Conservation (phyloP, 2,888 invertebrate genomes). For the Lasioglossum zephyrum region DNA sequence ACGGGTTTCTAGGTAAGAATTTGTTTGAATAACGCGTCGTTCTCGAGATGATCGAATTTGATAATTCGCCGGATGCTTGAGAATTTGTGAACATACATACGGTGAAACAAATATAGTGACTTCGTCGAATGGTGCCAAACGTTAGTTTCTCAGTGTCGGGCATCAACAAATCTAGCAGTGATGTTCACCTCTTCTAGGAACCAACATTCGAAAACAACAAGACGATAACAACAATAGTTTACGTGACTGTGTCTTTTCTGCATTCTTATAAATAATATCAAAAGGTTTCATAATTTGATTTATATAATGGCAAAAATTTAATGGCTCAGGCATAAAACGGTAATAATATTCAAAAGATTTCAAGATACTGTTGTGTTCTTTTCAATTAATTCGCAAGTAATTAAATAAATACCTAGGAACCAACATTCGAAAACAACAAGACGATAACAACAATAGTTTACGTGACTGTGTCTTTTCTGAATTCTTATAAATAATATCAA, state of each 20-base stretch:
- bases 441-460: background rate
- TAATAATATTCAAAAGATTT: background rate
- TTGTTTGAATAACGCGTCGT: background rate
- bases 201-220: background rate
- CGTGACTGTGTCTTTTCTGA: background rate
- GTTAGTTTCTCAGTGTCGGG: background rate
- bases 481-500: background rate
- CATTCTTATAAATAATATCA: background rate
- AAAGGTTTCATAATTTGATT: background rate
- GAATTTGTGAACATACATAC: background rate
- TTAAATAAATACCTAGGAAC: too few species aligned
- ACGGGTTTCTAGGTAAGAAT: background rate
- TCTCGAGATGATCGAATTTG: background rate
- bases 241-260: background rate
- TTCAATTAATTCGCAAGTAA: too few species aligned
- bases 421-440: background rate
- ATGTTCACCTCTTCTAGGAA: background rate
- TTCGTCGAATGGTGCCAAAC: background rate
- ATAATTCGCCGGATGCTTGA: background rate
- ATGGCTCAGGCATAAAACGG: background rate
- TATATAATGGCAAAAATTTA: background rate
- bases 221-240: background rate
- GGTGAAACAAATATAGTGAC: background rate
- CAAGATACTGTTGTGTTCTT: too few species aligned
- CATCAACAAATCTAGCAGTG: background rate